Evolutionary conservation across 1,140 invertebrate genomes (phyloP).

Genomic region (Heliconius himera): DNA sequence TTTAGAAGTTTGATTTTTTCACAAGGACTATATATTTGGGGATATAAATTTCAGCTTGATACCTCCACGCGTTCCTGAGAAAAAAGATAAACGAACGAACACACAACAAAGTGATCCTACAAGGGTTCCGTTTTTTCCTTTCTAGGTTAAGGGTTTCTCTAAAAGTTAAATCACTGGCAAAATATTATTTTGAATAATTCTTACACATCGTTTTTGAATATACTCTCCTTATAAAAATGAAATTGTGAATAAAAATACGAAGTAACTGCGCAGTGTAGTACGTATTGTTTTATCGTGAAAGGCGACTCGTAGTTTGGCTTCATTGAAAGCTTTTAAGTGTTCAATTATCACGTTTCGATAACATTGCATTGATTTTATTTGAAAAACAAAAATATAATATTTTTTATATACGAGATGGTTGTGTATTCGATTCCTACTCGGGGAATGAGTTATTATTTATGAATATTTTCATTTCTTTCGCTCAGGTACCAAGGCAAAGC

Average conservation of each 20-base stretch:
- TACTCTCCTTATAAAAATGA: neutral
- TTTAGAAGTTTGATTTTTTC: no score
- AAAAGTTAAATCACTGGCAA: no score
- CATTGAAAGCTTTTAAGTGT: conserved; percentile 21
- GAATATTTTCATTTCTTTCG: neutral
- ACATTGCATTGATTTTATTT: neutral
- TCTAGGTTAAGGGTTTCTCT: no score
- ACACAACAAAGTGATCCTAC: no score
- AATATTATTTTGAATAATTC: neutral
- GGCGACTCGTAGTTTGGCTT: conserved; percentile 21
- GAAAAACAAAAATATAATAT: neutral
- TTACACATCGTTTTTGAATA: neutral
- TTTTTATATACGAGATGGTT: neutral
- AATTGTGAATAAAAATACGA: neutral
- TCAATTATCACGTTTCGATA: conserved; percentile 10
- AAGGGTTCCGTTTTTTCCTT: no score
- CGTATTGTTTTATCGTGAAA: conserved; percentile 9
- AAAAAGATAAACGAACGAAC: no score
- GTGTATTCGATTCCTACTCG: no score
- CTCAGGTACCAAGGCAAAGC: neutral
- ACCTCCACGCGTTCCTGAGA: no score
- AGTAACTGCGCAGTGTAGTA: neutral
- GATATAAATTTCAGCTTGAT: no score
- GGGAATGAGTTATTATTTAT: no score
- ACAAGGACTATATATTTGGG: no score